Conservation (phyloP, 2,797 vertebrate genomes). For the Pseudotriccus pelzelni region DNA sequence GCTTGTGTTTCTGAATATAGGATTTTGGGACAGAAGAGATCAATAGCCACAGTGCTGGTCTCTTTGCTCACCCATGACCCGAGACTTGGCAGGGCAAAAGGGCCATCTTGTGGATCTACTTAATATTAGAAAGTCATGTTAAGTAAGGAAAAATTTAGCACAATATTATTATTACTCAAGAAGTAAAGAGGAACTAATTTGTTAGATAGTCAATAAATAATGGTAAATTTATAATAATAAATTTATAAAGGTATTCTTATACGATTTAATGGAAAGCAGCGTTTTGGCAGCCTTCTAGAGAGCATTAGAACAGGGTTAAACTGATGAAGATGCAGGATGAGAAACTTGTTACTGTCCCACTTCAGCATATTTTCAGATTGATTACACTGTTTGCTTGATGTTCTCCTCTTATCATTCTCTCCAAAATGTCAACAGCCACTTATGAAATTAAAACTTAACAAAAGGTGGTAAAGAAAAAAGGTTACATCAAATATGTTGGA, state of each 20-base stretch:
- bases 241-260: background rate
- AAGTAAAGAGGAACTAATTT: background rate
- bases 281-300: background rate
- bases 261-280: background rate
- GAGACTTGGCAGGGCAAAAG: background rate
- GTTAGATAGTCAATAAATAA: background rate
- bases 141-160: background rate
- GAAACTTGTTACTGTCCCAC: background rate
- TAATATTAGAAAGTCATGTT: background rate
- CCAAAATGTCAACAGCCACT: constrained; percentile 16
- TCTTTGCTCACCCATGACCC: background rate
- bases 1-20: background rate
- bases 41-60: background rate
- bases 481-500: background rate
- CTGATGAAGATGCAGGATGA: background rate
- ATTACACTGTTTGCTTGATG: background rate
- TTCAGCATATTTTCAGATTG: background rate
- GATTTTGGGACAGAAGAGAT: background rate
- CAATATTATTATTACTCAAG: background rate
- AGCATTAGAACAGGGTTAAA: background rate
- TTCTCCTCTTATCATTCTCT: background rate
- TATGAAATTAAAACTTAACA: constrained; percentile 1
- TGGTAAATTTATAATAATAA: background rate
- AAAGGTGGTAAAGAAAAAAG: background rate
- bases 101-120: background rate